Percentiles rank a stretch among this genome's conserved stretches.
Evolutionary conservation across 1,140 invertebrate genomes (phyloP).

Genomic region (Drosophila kurseongensis): DNA sequence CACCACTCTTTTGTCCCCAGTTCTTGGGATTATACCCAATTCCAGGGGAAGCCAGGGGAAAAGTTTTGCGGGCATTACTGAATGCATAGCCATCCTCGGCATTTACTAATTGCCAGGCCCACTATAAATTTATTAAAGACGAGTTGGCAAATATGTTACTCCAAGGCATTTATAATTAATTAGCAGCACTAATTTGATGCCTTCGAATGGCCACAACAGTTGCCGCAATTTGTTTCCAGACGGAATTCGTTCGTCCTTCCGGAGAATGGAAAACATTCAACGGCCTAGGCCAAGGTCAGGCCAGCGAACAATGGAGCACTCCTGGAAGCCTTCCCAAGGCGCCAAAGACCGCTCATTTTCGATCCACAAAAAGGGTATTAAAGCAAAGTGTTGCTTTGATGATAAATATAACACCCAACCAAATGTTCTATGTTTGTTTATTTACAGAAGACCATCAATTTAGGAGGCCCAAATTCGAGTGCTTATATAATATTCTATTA

Average conservation of each 20-base stretch:
- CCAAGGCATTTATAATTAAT: slow-evolving; percentile 74
- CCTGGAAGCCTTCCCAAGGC: background rate
- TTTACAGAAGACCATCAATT: no score
- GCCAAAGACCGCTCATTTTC: background rate
- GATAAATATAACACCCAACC: no score
- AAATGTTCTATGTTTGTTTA: no score
- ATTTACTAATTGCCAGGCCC: slow-evolving; percentile 63
- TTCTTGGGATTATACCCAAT: slow-evolving; percentile 24
- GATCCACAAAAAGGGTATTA: background rate
- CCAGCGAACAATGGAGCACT: slow-evolving; percentile 1
- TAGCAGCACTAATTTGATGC: slow-evolving; percentile 70
- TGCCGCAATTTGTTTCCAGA: slow-evolving; percentile 34
- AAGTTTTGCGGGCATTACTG: slow-evolving; percentile 39
- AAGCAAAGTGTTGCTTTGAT: background rate
- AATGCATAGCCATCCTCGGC: slow-evolving; percentile 32
- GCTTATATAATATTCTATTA: no score
- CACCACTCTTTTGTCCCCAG: slow-evolving; percentile 20
- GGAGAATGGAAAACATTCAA: slow-evolving; percentile 20
- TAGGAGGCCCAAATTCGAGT: no score
- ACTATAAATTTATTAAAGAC: slow-evolving; percentile 81
- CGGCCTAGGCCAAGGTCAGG: slow-evolving; percentile 43
- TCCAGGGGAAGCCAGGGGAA: slow-evolving; percentile 7
- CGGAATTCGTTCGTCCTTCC: background rate
- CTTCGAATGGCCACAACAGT: slow-evolving; percentile 44
- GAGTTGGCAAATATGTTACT: slow-evolving; percentile 40